Evolutionary conservation across 2,888 invertebrate species (phyloP).

Genomic region (Notodonta dromedarius): DNA sequence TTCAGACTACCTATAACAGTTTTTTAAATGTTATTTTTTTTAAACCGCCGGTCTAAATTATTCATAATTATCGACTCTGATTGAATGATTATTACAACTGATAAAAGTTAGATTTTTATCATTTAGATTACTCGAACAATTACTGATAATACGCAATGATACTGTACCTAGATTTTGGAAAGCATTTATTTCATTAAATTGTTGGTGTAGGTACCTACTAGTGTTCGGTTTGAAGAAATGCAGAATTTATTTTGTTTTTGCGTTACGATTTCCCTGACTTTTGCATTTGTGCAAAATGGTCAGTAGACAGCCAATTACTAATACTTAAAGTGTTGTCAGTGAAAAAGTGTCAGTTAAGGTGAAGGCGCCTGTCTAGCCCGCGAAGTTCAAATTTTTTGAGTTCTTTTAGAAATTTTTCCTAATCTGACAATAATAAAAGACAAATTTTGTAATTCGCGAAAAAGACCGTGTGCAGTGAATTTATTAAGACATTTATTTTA

Average conservation of each 20-base stretch:
- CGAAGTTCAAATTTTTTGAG: too few species aligned
- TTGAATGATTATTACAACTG: conserved; percentile 10
- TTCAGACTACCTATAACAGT: too few species aligned
- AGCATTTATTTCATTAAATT: not conserved
- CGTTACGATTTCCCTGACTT: not conserved
- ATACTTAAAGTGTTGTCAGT: too few species aligned
- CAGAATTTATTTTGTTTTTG: not conserved
- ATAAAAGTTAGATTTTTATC: conserved; percentile 26
- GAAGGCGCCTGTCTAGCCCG: too few species aligned
- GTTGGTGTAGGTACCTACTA: not conserved
- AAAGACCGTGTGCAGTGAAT: too few species aligned
- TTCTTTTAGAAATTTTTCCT: too few species aligned
- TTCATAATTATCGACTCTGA: conserved; percentile 13
- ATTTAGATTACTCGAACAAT: conserved; percentile 16
- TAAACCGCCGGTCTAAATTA: too few species aligned
- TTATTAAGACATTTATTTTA: too few species aligned
- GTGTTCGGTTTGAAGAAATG: conserved; percentile 1
- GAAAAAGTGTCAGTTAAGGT: too few species aligned
- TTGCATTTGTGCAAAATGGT: conserved; percentile 5
- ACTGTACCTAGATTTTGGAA: not conserved
- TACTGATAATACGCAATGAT: not conserved
- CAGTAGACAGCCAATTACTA: not conserved
- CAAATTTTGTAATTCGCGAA: too few species aligned
- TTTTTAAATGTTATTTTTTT: too few species aligned
- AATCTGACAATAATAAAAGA: too few species aligned